Percentiles rank a stretch among this genome's conserved stretches.
Evolutionary conservation across 2,888 invertebrate genomes (phyloP).

Genomic region (Litoditis marina): DNA sequence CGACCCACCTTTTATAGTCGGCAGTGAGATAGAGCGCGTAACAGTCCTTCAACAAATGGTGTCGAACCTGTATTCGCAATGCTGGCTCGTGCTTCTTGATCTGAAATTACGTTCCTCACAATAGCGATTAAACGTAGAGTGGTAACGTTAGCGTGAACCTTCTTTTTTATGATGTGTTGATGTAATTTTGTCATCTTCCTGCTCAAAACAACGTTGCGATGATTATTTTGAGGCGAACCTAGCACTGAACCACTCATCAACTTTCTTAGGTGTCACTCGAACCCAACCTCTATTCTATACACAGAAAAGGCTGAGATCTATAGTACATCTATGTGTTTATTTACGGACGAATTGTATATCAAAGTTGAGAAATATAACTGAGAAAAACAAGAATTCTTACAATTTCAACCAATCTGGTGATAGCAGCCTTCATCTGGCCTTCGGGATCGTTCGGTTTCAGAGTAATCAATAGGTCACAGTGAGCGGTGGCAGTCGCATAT

Average conservation of each 20-base stretch:
- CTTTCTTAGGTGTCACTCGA: no score
- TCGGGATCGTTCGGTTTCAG: conserved; percentile 30
- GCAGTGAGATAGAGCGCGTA: conserved; percentile 56
- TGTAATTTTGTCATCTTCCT: no score
- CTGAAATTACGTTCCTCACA: no score
- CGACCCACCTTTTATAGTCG: conserved; percentile 53
- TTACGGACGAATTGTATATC: neutral
- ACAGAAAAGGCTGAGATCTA: no score
- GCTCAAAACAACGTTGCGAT: no score
- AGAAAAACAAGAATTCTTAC: conserved; percentile 5
- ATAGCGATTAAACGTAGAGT: neutral
- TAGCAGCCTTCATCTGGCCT: conserved; percentile 25
- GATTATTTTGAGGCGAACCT: no score
- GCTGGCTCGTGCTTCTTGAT: conserved; percentile 49
- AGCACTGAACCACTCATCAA: no score
- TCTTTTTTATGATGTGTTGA: no score
- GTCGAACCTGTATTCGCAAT: conserved; percentile 48
- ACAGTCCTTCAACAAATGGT: conserved; percentile 49
- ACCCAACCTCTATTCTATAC: no score
- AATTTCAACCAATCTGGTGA: conserved; percentile 35
- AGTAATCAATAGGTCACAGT: conserved; percentile 52
- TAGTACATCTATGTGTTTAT: neutral
- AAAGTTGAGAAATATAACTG: no score
- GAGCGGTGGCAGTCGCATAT: conserved; percentile 39
- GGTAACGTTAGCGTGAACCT: neutral